These are phyloP conservation scores for Mamestra brassicae DNA, from an alignment of 2,888 invertebrate species.

Conservation along the genomic window DNA sequence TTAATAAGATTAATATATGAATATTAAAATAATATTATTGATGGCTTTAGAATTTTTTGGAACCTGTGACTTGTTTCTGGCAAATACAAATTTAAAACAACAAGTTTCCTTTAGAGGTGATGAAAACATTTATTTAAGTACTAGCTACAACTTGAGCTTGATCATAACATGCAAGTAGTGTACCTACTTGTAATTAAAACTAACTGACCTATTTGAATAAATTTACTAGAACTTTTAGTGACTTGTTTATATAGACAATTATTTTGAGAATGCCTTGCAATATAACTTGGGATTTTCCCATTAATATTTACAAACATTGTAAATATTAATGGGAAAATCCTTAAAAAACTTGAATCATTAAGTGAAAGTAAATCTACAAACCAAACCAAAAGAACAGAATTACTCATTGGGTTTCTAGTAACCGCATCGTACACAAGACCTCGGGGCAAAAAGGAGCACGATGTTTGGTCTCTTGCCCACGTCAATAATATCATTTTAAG, in stretches of 20 bases:
- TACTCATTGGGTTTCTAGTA: constrained; percentile 70
- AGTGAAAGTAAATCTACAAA: constrained; percentile 62
- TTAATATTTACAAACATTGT: too few relatives aligned
- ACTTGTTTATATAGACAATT: constrained; percentile 17
- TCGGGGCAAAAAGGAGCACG: constrained; percentile 51
- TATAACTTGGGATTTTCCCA: too few relatives aligned
- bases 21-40: constrained; percentile 24
- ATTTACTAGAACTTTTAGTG: constrained; percentile 23
- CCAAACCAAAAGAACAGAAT: constrained; percentile 51
- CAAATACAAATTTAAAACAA: constrained; percentile 5
- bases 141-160: constrained; percentile 25
- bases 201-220: constrained; percentile 26
- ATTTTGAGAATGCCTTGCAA: constrained; percentile 2
- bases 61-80: constrained; percentile 19
- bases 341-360: constrained; percentile 46
- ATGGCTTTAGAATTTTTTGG: constrained; percentile 37
- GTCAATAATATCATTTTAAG: constrained; percentile 86
- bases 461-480: constrained; percentile 72
- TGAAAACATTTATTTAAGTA: constrained; percentile 24
- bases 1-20: constrained; percentile 44
- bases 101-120: constrained; percentile 6
- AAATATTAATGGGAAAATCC: constrained; percentile 42
- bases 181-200: constrained; percentile 19
- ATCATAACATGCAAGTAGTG: constrained; percentile 19
- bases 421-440: constrained; percentile 61